Evolutionary conservation across 2,113 vertebrate genomes (phyloP).

Genomic region (Apteryx mantelli): DNA sequence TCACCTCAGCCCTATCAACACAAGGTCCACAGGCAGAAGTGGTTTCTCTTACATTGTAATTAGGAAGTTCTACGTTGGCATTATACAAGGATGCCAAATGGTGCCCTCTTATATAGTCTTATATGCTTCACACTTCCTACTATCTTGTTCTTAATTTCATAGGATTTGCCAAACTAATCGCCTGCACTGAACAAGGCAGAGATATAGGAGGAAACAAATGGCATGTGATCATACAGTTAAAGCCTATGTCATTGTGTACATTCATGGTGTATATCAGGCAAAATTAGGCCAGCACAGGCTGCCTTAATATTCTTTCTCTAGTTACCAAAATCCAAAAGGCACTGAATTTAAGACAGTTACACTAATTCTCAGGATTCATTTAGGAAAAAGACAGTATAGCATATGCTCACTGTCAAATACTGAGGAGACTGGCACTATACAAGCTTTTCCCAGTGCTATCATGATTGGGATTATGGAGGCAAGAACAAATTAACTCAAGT

Average conservation of each 20-base stretch:
- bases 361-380: background rate
- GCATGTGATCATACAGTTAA: background rate
- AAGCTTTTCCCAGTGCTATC: background rate
- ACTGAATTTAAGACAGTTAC: background rate
- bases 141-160: background rate
- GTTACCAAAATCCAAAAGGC: background rate
- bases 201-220: background rate
- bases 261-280: background rate
- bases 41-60: background rate
- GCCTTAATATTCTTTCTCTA: background rate
- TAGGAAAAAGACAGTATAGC: background rate
- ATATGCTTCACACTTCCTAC: background rate
- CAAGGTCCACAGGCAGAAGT: background rate
- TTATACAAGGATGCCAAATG: background rate
- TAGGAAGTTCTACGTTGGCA: background rate
- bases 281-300: background rate
- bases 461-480: background rate
- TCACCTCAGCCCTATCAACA: background rate
- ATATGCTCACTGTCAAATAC: conserved; percentile 3
- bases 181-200: background rate
- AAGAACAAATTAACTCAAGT: background rate
- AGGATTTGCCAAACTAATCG: background rate
- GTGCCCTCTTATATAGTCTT: background rate
- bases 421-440: background rate
- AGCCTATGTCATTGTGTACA: background rate